Evolutionary conservation across 2,888 invertebrate genomes (phyloP), one percentile per base, ranked within the genome.

Genomic region (Agonopterix subpropinquella): DNA sequence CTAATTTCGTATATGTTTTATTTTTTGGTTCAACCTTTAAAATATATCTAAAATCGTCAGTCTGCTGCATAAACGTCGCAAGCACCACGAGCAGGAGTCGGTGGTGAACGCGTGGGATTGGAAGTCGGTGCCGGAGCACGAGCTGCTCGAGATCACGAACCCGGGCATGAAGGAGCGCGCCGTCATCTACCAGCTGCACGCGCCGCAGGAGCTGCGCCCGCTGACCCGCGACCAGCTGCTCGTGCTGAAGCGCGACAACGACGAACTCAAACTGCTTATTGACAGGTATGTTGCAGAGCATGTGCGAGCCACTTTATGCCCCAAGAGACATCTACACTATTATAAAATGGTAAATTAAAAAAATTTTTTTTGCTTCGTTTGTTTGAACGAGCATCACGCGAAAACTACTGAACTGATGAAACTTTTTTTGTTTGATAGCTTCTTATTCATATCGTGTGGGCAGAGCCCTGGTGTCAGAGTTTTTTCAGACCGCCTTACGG

Each of bases 91-190:
- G 58, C 44, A 67, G 0, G 62, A 70, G 42, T 44, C 56, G 8
- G 75, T 80, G 11, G 46, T 59, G 1, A 59, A 63, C 61, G 83
- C 83, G 13, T 89, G 87, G 88, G 75, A 78, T 48, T 89, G 88
- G 88, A 58, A 64, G 15, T 73, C 76, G 0, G 73, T 73, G 7
- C 70, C 74, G 10, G 78, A 77, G 35, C 64, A 77, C 10, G 87
- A 88, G 45, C 53, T 83, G 45, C 65, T 86, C 45, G 81, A 83
- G 76, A 74, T 83, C 45, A 63, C 64, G 2, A 67, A 57, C 45
- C 72, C 79, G 1, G 80, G 71, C 51, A 76, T 84, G 79, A 61
- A 68, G 64, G 66, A 69, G 54, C 61, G 68, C 18, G 70, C 79
- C 11, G 74, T 74, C 2, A 59, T 86, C 49, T 89, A 61, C 76